phyloP scores from a whole-genome alignment of 1,140 invertebrate species.

The Listronotus bonariensis region DNA sequence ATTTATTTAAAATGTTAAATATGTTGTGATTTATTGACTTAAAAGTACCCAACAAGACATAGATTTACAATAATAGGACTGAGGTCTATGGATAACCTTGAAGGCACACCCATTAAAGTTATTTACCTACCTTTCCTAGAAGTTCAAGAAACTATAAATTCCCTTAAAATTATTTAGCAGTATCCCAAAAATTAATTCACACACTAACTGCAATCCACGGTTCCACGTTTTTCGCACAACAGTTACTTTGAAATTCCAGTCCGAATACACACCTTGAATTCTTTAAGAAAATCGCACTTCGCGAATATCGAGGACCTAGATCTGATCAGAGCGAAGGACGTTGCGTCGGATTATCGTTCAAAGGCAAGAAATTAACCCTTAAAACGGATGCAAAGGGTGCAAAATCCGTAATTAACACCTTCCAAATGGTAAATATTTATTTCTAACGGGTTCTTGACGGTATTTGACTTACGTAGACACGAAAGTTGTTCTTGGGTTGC shows the following conservation, averaged over 20 bases:
- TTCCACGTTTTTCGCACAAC: slow-evolving; percentile 21
- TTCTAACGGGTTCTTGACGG: slow-evolving; percentile 18
- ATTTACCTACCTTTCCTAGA: slow-evolving; percentile 1
- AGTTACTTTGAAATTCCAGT: slow-evolving; percentile 33
- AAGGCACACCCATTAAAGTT: neutral
- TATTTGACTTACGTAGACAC: slow-evolving; percentile 24
- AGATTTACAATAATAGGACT: too few relatives aligned
- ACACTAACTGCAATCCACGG: neutral
- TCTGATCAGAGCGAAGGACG: slow-evolving; percentile 13
- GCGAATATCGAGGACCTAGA: slow-evolving; percentile 4
- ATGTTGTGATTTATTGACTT: too few relatives aligned
- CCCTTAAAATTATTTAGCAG: too few relatives aligned
- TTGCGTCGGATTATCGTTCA: too few relatives aligned
- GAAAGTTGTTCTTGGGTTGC: slow-evolving; percentile 24
- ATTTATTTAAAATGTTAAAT: too few relatives aligned
- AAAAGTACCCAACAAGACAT: too few relatives aligned
- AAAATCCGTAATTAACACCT: slow-evolving; percentile 2
- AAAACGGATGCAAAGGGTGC: neutral
- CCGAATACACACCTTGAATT: slow-evolving; percentile 34
- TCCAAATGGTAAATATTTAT: slow-evolving; percentile 19
- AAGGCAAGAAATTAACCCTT: neutral
- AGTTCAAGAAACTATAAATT: too few relatives aligned
- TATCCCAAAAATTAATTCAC: neutral
- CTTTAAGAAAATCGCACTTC: slow-evolving; percentile 25
- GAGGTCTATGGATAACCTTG: too few relatives aligned